Base-by-base conservation (phyloP, 2,888 invertebrate genomes). In the Trisateles emortualis region DNA sequence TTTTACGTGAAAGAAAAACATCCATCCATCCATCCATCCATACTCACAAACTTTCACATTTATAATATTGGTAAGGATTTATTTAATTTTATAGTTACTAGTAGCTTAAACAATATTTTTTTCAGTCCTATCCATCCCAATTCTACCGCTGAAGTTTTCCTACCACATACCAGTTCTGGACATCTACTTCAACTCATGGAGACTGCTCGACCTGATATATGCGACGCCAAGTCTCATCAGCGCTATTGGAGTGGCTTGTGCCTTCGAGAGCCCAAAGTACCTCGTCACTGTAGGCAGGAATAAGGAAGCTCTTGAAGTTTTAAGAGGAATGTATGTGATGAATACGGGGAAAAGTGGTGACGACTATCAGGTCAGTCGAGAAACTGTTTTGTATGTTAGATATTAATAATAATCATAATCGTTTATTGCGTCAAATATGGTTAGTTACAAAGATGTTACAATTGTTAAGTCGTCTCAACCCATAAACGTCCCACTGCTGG, bases 211-310 rank as follows among this genome's bases (percentile, higher is more conserved):
- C 13, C 83, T 96, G 0, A 76, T 95, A 0, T 94, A 95, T 67
- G 93, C 95, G 0, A 14, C 95, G 0, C 95, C 97, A 0, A 94
- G 95, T 53, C 74, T 95, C 0, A 19, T 95, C 0, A 94, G 95
- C 0, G 94, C 95, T 0, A 9, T 94, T 0, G 93, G 94, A 0
- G 81, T 95, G 0, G 79, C 87, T 0, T 87, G 81, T 26, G 86
- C 95, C 6, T 96, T 95, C 0, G 97, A 97, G 81, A 97, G 96
- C 61, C 97, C 97, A 0, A 96, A 96, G 78, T 97, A 95, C 73
- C 86, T 95, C 39, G 87, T 96, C 8, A 86, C 93, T 92, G 41
- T 94, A 89, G 85, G 95, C 87, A 90, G 74, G 1, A 74, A 85
- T 1, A 87, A 93, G 0, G 89, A 94, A 49, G 95, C 96, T 0